phyloP scores from a whole-genome alignment of 30 jellyfish, hydroid and myxozoan species.

The Aurelia aurita region DNA sequence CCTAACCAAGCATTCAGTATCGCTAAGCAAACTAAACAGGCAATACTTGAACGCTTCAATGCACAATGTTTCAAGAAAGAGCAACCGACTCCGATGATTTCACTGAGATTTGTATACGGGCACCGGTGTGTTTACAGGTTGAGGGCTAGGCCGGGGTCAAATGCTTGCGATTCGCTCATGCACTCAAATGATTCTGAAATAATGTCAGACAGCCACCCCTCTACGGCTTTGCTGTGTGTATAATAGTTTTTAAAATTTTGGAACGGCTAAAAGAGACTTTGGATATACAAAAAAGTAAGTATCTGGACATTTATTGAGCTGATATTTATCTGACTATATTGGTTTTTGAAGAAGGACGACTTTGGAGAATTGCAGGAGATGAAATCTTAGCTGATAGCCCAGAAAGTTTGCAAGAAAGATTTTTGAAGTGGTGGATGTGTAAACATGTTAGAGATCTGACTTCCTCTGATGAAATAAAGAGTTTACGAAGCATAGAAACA shows the following conservation, averaged over 20 bases:
- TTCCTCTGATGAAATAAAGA: not conserved
- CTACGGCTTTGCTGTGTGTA: constrained; percentile 47
- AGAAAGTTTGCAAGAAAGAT: not conserved
- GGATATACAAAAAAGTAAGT: constrained; percentile 36
- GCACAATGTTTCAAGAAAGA: constrained; percentile 32
- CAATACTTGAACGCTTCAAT: constrained; percentile 24
- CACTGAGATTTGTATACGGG: constrained; percentile 27
- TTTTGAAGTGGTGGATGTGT: too few relatives aligned
- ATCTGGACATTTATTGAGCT: not conserved
- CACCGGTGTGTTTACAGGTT: constrained; percentile 74
- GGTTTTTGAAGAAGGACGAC: not conserved
- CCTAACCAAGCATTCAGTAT: constrained; percentile 37
- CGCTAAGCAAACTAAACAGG: constrained; percentile 20
- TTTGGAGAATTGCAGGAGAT: too few relatives aligned
- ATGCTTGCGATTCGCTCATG: constrained; percentile 74
- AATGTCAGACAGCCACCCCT: constrained; percentile 64
- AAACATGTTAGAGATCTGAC: too few relatives aligned
- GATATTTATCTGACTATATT: not conserved
- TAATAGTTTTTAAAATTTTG: constrained; percentile 39
- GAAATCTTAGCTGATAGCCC: too few relatives aligned
- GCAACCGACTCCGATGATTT: constrained; percentile 55
- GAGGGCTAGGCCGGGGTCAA: constrained; percentile 65
- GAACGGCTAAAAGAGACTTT: constrained; percentile 25
- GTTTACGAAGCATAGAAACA: not conserved
- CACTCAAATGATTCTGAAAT: constrained; percentile 54